Base-by-base conservation (phyloP, 2,888 invertebrate species). In the Leptopterna dolabrata region DNA sequence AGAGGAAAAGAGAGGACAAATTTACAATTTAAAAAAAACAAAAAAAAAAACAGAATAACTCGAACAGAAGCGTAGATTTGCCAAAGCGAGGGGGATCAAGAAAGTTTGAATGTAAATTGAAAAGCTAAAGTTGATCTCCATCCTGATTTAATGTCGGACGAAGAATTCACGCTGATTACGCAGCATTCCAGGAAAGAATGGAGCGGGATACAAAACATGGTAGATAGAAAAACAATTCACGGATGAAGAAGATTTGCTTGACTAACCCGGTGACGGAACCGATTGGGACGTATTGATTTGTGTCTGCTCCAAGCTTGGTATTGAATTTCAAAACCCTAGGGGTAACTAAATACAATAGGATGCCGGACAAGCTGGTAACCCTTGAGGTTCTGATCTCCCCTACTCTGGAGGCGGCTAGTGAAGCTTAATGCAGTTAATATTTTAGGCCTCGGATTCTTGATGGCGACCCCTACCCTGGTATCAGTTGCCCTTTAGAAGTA, bases 381-480 rank as follows among this genome's bases (percentile, higher is more conserved):
- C 83, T 29, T 19, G 70, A 43, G 70, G 43, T 83, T 83, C 63
- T 19, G 24, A 70, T 41, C 13, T 71, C 41, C 76, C 45, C 30
- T 36, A 13, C 78, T 45, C 16, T 45, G 78, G 19, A 24, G 78
- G 45, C 43, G 19, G n/a, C 36, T 41, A 9, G n/a, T n/a, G 24
- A 51, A 80, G 51, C 80, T 63, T 63, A 63, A 83, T 83, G 36
- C 83, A 70, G 55, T 83, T 83, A 83, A 83, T 70, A 83, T 83
- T 83, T 83, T 70, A 83, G 83, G 41, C 47, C 16, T 30, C 30
- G n/a, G 55, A 81, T 81, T 55, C 81, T 81, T 81, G 55, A 47
- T 51, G 29, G 51, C 9, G 24, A 47, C 11, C 41, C 43, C 24
- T 27, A 9, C 36, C 73, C 16, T 16, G 16, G 73, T 41, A 73